A percentile compares a stretch with the other conserved stretches of the same genome.
phyloP scores from a whole-genome alignment of 2,797 vertebrate genomes.

The Vireo griseus region DNA sequence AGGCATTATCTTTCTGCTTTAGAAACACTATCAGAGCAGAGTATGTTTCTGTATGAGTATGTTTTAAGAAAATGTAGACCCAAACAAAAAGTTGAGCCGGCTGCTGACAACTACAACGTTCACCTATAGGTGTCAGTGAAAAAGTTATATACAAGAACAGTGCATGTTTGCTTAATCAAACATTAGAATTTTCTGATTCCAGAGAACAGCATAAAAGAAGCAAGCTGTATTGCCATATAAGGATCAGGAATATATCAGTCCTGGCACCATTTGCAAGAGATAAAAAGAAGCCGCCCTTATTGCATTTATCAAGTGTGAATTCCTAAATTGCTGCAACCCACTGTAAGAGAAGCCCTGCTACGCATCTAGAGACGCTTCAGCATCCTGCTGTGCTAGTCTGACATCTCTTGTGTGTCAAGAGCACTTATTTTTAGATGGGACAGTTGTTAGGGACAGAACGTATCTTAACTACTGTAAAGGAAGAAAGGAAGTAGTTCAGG shows the following conservation, averaged over 20 bases:
- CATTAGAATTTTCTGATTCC: not conserved
- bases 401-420: slow-evolving; percentile 54
- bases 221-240: slow-evolving; percentile 18
- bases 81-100: not conserved
- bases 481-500: slow-evolving; percentile 18
- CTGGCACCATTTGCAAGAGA: slow-evolving; percentile 14
- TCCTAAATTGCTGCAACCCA: slow-evolving; percentile 48
- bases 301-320: slow-evolving; percentile 59
- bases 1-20: not conserved
- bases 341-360: slow-evolving; percentile 40
- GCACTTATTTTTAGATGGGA: slow-evolving; percentile 64
- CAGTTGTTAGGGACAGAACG: not conserved
- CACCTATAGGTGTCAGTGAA: not conserved
- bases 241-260: slow-evolving; percentile 3
- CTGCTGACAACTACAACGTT: not conserved
- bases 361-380: slow-evolving; percentile 48
- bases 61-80: not conserved
- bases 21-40: not conserved
- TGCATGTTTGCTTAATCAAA: not conserved
- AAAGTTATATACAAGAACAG: not conserved
- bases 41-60: not conserved
- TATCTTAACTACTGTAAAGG: slow-evolving; percentile 27
- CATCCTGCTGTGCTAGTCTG: slow-evolving; percentile 50
- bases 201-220: not conserved
- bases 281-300: slow-evolving; percentile 39